Evolutionary conservation across 2,797 vertebrate species (phyloP).

Genomic region (Halcyon smyrnensis): DNA sequence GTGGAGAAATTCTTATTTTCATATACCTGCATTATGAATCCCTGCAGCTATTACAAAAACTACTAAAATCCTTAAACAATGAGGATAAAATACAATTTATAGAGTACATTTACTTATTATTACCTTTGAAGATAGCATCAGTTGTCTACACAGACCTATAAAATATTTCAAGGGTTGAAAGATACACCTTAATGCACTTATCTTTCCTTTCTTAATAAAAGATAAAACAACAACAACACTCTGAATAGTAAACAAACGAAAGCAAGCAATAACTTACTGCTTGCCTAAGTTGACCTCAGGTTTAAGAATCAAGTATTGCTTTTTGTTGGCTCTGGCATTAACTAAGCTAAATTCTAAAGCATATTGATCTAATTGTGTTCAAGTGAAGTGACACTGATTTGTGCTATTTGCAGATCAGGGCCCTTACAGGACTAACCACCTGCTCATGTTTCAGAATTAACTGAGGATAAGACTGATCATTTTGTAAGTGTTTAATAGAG

Average conservation of each 20-base stretch:
- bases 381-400: background rate
- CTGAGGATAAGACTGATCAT: conserved; percentile 28
- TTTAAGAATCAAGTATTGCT: conserved; percentile 19
- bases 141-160: background rate
- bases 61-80: background rate
- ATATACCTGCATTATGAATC: conserved; percentile 61
- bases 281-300: conserved; percentile 35
- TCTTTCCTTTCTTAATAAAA: conserved; percentile 53
- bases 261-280: conserved; percentile 20
- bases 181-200: conserved; percentile 27
- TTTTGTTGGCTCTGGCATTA: conserved; percentile 7
- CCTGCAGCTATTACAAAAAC: conserved; percentile 68
- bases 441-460: conserved; percentile 58
- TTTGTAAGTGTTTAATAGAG: background rate
- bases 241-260: conserved; percentile 32
- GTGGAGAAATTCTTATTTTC: conserved; percentile 68
- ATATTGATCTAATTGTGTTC: background rate
- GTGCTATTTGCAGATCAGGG: background rate
- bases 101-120: conserved; percentile 20
- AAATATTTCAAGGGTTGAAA: conserved; percentile 25
- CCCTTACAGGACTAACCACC: conserved; percentile 24
- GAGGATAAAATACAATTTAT: conserved; percentile 51
- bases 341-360: conserved; percentile 23
- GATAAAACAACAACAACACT: background rate
- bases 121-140: conserved; percentile 47